These are phyloP conservation scores for Centropristis striata DNA, from an alignment of 2,113 vertebrate genomes.

Conservation along the genomic window DNA sequence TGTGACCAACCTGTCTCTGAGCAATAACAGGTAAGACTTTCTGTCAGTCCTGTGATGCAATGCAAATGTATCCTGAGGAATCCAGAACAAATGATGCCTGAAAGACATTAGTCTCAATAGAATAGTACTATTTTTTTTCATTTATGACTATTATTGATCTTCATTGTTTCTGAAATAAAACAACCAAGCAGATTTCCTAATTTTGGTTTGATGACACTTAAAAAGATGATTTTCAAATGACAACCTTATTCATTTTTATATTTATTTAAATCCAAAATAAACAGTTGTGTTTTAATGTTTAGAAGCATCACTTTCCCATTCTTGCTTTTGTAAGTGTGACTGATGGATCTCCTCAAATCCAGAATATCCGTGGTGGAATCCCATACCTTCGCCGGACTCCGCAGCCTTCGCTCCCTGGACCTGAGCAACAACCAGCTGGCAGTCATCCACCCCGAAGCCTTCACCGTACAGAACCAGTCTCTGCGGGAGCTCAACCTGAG, in stretches of 20 bases:
- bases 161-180: too few species aligned
- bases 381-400: slow-evolving; percentile 78
- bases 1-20: slow-evolving; percentile 84
- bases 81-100: not conserved
- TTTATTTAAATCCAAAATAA: not conserved
- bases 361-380: slow-evolving; percentile 85
- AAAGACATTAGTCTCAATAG: not conserved
- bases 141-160: too few species aligned
- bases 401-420: slow-evolving; percentile 84
- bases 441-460: slow-evolving; percentile 83
- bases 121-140: not conserved
- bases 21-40: slow-evolving; percentile 84
- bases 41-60: not conserved
- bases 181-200: not conserved
- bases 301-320: not conserved
- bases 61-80: not conserved
- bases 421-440: slow-evolving; percentile 85
- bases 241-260: not conserved
- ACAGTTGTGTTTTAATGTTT: not conserved
- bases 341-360: slow-evolving; percentile 17
- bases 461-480: slow-evolving; percentile 74
- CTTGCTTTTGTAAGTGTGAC: not conserved
- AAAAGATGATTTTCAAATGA: not conserved
- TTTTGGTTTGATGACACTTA: not conserved
- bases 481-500: slow-evolving; percentile 88